Evolutionary conservation across 2,113 vertebrate species (phyloP).

Genomic region (Thunnus maccoyii): DNA sequence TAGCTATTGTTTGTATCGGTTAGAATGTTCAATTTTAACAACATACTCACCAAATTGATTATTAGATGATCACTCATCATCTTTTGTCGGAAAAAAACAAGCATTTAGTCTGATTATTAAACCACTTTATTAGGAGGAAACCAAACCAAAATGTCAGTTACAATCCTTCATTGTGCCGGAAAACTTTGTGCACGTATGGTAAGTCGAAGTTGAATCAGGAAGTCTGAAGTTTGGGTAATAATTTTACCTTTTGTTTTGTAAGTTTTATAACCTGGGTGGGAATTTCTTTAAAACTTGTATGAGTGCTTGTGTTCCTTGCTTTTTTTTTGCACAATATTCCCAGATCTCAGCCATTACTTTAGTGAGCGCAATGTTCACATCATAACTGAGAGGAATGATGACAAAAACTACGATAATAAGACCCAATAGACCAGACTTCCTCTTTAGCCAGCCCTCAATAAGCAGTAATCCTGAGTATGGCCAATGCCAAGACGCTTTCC

Average conservation of each 20-base stretch:
- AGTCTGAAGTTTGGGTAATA: not conserved
- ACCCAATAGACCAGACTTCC: not conserved
- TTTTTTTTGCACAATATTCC: not conserved
- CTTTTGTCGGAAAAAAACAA: too few species aligned
- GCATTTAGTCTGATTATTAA: not conserved
- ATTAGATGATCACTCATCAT: too few species aligned
- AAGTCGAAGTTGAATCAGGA: not conserved
- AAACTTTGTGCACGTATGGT: not conserved
- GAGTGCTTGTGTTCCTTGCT: not conserved
- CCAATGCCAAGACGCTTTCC: not conserved
- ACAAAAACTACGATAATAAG: not conserved
- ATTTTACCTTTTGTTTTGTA: too few species aligned
- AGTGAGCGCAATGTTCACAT: not conserved
- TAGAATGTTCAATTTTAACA: not conserved
- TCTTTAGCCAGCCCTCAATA: slow-evolving; percentile 1
- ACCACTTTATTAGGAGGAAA: not conserved
- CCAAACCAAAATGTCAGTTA: not conserved
- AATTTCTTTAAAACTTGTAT: not conserved
- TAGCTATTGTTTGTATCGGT: not conserved
- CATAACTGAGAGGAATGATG: not conserved
- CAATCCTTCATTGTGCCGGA: not conserved
- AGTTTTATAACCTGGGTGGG: not conserved
- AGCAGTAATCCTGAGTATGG: slow-evolving; percentile 31
- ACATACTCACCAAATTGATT: not conserved
- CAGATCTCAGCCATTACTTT: not conserved